Evolutionary conservation across 2,113 vertebrate genomes (phyloP), one percentile per base, ranked within the genome.

Genomic region (Periophthalmodon schlosseri): DNA sequence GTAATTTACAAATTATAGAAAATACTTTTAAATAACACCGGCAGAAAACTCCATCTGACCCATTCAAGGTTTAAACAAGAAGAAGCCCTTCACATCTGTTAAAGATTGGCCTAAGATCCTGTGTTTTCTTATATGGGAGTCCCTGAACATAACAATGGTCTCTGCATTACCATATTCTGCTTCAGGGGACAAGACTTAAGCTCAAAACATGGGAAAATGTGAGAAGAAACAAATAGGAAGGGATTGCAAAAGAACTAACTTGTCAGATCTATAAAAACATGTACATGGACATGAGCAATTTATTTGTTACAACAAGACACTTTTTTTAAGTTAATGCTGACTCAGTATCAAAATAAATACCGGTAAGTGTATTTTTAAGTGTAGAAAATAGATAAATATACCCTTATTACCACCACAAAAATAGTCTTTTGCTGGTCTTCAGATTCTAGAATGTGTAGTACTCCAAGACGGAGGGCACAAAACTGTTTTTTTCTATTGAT

Each of bases 71-170:
- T 84, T 79, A 77, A 82, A 66, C 11, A 0, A 57, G 76, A 75
- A 83, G 70, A 81, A 70, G 61, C 74, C 67, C 72, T 61, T 70
- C 78, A 87, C 86, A 82, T 85, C 82, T 86, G 83, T 67, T 73
- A 78, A 84, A 88, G 77, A 82, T 91, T 81, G 72, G 67, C 54
- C 70, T 46, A 64, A 52, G 58, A 82, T 89, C 78, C 83, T 77
- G 73, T 88, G 86, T 86, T 91, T 86, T 69, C 80, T 77, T 79
- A 81, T 90, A 88, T 76, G 77, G 72, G 68, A 21, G 75, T 82
- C 81, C 68, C 69, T 68, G n/a, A 66, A 74, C 65, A 54, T 58
- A 72, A 47, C 80, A 72, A 2, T 63, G 60, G 74, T 72, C 73
- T 75, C 74, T 73, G 10, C 60, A 74, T 36, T 39, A 65, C 34